Evolutionary conservation across 2,888 invertebrate genomes (phyloP).

Genomic region (Nipponacmea schrenckii): DNA sequence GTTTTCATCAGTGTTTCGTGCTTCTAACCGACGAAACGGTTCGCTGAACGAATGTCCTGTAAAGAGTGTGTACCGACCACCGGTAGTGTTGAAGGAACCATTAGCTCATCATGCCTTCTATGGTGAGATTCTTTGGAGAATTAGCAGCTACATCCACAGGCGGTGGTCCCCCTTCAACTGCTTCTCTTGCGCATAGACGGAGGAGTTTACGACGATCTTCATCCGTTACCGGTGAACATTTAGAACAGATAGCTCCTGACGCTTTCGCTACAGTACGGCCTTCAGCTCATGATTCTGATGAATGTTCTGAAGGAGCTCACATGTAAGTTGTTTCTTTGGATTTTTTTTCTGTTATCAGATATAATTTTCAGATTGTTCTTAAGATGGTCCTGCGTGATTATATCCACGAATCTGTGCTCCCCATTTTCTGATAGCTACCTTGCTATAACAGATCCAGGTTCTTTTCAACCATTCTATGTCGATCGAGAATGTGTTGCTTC

Average conservation of each 20-base stretch:
- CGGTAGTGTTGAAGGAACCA: conserved; percentile 1
- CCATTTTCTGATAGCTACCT: too few species aligned
- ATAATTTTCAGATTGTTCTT: too few species aligned
- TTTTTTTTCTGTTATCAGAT: too few species aligned
- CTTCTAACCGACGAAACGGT: background rate
- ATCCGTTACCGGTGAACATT: conserved; percentile 50
- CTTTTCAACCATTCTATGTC: too few species aligned
- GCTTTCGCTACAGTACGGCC: conserved; percentile 42
- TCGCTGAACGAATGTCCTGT: background rate
- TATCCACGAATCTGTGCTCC: too few species aligned
- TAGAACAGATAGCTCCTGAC: conserved; percentile 52
- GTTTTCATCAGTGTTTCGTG: too few species aligned
- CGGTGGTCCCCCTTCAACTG: conserved; percentile 32
- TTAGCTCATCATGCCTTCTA: conserved; percentile 34
- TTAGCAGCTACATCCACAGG: conserved; percentile 24
- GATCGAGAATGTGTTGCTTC: too few species aligned
- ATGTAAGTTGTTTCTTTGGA: background rate
- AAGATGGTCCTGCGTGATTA: too few species aligned
- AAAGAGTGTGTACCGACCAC: background rate
- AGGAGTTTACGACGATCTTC: conserved; percentile 49
- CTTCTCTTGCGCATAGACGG: conserved; percentile 32
- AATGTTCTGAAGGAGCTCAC: background rate
- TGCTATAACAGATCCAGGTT: too few species aligned
- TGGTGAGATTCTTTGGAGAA: conserved; percentile 40
- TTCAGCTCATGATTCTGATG: conserved; percentile 37